These are phyloP conservation scores for Panopea generosa DNA, from an alignment of 2,888 invertebrate genomes.

Conservation along the genomic window DNA sequence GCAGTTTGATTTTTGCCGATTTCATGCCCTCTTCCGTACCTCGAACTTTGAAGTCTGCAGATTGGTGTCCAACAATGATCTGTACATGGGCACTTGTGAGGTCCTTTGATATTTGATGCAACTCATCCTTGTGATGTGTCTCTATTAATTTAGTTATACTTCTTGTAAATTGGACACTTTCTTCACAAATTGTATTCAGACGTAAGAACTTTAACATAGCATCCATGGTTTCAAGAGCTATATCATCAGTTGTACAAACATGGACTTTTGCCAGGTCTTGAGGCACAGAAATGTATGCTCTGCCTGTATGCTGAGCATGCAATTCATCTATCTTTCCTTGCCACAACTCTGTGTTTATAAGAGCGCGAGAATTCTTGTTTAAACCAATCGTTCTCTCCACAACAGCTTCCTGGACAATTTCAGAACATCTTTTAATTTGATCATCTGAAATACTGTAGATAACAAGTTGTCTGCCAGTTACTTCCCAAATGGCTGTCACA, in stretches of 20 bases:
- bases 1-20: slow-evolving; percentile 9
- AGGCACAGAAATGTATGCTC: background rate
- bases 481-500: slow-evolving; percentile 47
- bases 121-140: slow-evolving; percentile 34
- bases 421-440: background rate
- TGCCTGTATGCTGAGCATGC: slow-evolving; percentile 11
- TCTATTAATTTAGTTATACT: slow-evolving; percentile 45
- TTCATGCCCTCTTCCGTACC: slow-evolving; percentile 35
- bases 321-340: background rate
- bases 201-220: slow-evolving; percentile 42
- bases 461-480: slow-evolving; percentile 1
- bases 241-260: slow-evolving; percentile 43
- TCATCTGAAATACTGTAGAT: slow-evolving; percentile 11
- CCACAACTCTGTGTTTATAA: slow-evolving; percentile 40
- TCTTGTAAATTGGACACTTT: slow-evolving; percentile 25
- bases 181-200: slow-evolving; percentile 42
- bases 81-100: slow-evolving; percentile 32
- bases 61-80: slow-evolving; percentile 3
- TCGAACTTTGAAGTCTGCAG: slow-evolving; percentile 17
- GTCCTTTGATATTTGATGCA: slow-evolving; percentile 32
- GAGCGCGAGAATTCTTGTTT: too few relatives aligned
- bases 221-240: slow-evolving; percentile 24
- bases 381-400: slow-evolving; percentile 10
- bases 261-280: background rate
- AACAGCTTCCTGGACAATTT: slow-evolving; percentile 20